phyloP scores from a whole-genome alignment of 1,140 invertebrate genomes.

The Leptestheria dahalacensis region DNA sequence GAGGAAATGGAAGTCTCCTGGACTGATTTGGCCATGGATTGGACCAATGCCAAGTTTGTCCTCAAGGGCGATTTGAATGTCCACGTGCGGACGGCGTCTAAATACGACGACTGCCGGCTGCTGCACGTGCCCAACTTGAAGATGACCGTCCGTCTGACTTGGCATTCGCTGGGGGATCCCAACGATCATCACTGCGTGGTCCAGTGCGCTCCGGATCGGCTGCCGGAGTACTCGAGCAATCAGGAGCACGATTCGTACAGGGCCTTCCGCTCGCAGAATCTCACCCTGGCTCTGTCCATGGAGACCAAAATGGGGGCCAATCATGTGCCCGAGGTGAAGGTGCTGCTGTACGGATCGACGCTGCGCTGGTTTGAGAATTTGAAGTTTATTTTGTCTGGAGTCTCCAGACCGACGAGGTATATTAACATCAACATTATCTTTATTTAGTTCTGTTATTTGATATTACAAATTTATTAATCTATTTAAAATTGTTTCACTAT shows the following conservation, averaged over 20 bases:
- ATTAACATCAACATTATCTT: slow-evolving; percentile 26
- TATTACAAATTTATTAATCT: too few relatives aligned
- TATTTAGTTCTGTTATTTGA: too few relatives aligned
- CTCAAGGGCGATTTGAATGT: slow-evolving; percentile 51
- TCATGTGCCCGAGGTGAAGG: slow-evolving; percentile 38
- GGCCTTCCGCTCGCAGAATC: slow-evolving; percentile 84
- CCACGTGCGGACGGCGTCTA: slow-evolving; percentile 87
- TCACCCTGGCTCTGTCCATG: slow-evolving; percentile 73
- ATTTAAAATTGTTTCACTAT: too few relatives aligned
- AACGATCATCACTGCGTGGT: slow-evolving; percentile 93
- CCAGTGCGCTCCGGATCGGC: slow-evolving; percentile 88
- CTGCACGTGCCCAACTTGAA: slow-evolving; percentile 80
- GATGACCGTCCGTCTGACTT: slow-evolving; percentile 68
- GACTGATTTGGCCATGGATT: slow-evolving; percentile 79
- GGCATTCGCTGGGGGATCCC: slow-evolving; percentile 81
- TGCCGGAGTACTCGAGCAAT: slow-evolving; percentile 93
- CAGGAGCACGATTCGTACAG: slow-evolving; percentile 75
- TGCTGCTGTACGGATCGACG: slow-evolving; percentile 81
- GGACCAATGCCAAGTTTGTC: slow-evolving; percentile 67
- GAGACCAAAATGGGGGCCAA: slow-evolving; percentile 54
- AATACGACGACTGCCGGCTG: slow-evolving; percentile 92
- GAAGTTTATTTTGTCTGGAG: slow-evolving; percentile 86
- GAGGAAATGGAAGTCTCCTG: slow-evolving; percentile 97
- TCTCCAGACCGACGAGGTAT: slow-evolving; percentile 67
- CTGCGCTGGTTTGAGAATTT: slow-evolving; percentile 88